A percentile compares a stretch with the other conserved stretches of the same genome.
Evolutionary conservation across 2,888 invertebrate species (phyloP).

Genomic region (Hermaeophaga mercurialis): DNA sequence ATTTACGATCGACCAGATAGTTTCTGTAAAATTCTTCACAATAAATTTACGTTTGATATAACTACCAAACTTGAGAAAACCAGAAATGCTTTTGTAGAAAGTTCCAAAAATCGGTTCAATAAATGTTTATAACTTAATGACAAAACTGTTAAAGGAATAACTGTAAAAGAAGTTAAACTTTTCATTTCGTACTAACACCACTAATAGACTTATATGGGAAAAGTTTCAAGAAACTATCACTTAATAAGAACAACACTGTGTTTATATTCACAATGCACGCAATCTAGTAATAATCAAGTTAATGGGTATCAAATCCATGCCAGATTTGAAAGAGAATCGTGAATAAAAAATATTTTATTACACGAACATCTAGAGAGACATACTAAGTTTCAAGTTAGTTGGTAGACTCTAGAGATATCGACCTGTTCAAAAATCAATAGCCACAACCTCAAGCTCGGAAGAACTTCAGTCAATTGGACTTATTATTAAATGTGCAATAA

Average conservation of each 20-base stretch:
- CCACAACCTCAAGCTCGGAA: constrained; percentile 8
- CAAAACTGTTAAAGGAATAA: no score
- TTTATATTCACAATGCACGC: constrained; percentile 28
- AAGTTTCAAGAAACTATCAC: constrained; percentile 25
- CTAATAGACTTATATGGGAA: constrained; percentile 4
- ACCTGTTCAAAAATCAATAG: constrained; percentile 22
- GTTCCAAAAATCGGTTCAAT: no score
- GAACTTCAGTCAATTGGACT: constrained; percentile 13
- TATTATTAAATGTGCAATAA: not conserved
- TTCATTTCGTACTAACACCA: constrained; percentile 1
- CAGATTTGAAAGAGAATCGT: constrained; percentile 33
- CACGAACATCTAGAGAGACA: constrained; percentile 21
- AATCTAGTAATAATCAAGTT: constrained; percentile 34
- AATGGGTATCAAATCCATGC: constrained; percentile 33
- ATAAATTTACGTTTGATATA: no score
- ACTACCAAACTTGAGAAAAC: no score
- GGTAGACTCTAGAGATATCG: constrained; percentile 16
- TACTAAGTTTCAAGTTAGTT: constrained; percentile 21
- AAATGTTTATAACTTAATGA: no score
- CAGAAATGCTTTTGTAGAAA: no score
- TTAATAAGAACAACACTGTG: constrained; percentile 11
- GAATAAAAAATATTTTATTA: constrained; percentile 39
- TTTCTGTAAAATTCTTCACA: no score
- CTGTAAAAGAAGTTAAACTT: not conserved
- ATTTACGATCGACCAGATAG: no score